A percentile compares a stretch with the other conserved stretches of the same genome.
Evolutionary conservation across 2,888 invertebrate genomes (phyloP).

Genomic region (Tetrapedia diversipes): DNA sequence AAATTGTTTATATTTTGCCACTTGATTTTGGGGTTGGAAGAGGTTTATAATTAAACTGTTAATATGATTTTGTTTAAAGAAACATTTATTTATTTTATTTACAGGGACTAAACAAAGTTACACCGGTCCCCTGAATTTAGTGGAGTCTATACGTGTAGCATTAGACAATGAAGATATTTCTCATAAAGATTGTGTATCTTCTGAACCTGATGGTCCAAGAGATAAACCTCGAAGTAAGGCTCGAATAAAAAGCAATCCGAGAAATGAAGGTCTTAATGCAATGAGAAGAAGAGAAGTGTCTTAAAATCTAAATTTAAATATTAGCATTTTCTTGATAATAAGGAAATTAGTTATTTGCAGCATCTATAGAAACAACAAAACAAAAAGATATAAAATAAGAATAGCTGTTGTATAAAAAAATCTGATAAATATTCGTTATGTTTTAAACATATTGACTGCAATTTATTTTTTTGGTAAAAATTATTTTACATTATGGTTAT

Average conservation of each 20-base stretch:
- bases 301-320: slow-evolving; percentile 59
- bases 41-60: background rate
- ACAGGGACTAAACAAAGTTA: slow-evolving; percentile 87
- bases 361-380: slow-evolving; percentile 14
- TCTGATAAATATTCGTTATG: slow-evolving; percentile 21
- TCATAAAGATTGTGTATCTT: slow-evolving; percentile 1
- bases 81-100: slow-evolving; percentile 2
- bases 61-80: background rate
- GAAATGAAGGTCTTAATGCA: slow-evolving; percentile 71
- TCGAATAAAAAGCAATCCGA: slow-evolving; percentile 39
- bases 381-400: slow-evolving; percentile 5
- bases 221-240: slow-evolving; percentile 66
- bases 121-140: slow-evolving; percentile 85
- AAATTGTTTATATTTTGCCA: background rate
- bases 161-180: slow-evolving; percentile 81
- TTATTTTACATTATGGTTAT: background rate
- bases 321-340: slow-evolving; percentile 1
- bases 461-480: slow-evolving; percentile 1
- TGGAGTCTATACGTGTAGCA: slow-evolving; percentile 86
- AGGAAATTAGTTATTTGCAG: slow-evolving; percentile 1
- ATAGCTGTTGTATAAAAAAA: background rate
- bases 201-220: slow-evolving; percentile 57
- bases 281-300: slow-evolving; percentile 81
- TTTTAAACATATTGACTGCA: slow-evolving; percentile 2
- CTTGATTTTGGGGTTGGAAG: background rate